Percentiles rank a stretch among this genome's conserved stretches.
Evolutionary conservation across 2,888 invertebrate species (phyloP).

Genomic region (Cryptocephalus primarius): DNA sequence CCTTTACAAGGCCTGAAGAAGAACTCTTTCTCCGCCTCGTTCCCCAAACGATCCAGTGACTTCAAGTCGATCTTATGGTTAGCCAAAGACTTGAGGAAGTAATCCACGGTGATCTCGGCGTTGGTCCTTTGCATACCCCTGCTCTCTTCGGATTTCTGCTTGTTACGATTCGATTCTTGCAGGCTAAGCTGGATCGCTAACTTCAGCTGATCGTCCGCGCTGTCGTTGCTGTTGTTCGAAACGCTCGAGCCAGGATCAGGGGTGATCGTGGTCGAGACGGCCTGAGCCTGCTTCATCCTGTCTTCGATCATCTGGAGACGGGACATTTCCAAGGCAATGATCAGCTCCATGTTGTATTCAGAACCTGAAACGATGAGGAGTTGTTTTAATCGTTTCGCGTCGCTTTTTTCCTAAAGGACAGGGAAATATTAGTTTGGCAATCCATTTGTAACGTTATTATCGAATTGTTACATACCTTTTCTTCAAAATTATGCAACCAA

Average conservation of each 20-base stretch:
- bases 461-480: too few species aligned
- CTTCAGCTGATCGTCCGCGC: conserved; percentile 39
- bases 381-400: too few species aligned
- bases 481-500: too few species aligned
- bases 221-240: conserved; percentile 32
- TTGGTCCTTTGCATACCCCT: conserved; percentile 29
- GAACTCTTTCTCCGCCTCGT: conserved; percentile 30
- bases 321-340: conserved; percentile 58
- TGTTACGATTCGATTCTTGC: conserved; percentile 32
- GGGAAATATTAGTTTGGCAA: too few species aligned
- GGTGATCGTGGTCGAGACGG: conserved; percentile 19
- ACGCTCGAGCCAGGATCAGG: conserved; percentile 33
- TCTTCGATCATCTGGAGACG: conserved; percentile 55
- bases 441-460: too few species aligned
- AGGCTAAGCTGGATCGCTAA: conserved; percentile 44
- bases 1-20: conserved; percentile 35
- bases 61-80: conserved; percentile 38
- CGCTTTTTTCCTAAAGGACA: too few species aligned
- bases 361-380: conserved; percentile 25
- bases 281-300: conserved; percentile 39
- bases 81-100: conserved; percentile 41
- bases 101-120: conserved; percentile 43
- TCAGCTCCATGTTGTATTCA: conserved; percentile 50
- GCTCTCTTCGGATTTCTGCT: conserved; percentile 11
- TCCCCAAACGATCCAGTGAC: conserved; percentile 28